Conservation (phyloP, 2,113 vertebrate species). For the Scophthalmus maximus region DNA sequence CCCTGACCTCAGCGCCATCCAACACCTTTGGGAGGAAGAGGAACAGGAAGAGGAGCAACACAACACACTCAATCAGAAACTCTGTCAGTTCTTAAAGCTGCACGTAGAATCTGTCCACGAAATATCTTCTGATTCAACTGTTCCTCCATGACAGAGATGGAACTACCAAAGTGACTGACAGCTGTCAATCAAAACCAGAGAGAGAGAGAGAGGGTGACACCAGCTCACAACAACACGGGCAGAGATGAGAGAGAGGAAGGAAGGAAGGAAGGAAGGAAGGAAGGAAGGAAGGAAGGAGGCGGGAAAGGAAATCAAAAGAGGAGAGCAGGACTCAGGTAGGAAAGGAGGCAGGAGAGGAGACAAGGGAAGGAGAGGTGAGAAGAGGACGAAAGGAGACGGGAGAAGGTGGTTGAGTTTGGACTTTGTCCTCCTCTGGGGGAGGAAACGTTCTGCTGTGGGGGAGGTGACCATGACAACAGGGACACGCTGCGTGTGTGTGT, state of each 20-base stretch:
- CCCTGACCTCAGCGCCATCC: too few relatives aligned
- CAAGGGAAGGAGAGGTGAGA: background rate
- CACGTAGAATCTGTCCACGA: too few relatives aligned
- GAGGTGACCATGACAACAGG: constrained; percentile 64
- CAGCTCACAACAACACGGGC: too few relatives aligned
- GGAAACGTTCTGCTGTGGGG: constrained; percentile 66
- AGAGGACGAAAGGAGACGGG: background rate
- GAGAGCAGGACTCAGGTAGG: background rate
- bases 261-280: background rate
- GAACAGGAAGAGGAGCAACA: too few relatives aligned
- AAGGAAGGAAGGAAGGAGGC: background rate
- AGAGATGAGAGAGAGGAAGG: background rate
- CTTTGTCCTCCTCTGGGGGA: constrained; percentile 61
- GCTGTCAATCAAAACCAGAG: background rate
- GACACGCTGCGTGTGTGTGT: background rate
- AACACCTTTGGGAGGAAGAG: too few relatives aligned
- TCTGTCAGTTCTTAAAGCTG: too few relatives aligned
- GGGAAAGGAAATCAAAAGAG: background rate
- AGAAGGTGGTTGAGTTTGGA: constrained; percentile 60
- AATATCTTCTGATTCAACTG: too few relatives aligned
- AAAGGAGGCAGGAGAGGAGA: background rate
- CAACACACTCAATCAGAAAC: too few relatives aligned
- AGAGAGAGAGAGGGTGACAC: background rate
- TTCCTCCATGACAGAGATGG: background rate
- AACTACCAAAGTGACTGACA: background rate